phyloP scores from a whole-genome alignment of 2,888 invertebrate genomes.

The Drosophila yooni region DNA sequence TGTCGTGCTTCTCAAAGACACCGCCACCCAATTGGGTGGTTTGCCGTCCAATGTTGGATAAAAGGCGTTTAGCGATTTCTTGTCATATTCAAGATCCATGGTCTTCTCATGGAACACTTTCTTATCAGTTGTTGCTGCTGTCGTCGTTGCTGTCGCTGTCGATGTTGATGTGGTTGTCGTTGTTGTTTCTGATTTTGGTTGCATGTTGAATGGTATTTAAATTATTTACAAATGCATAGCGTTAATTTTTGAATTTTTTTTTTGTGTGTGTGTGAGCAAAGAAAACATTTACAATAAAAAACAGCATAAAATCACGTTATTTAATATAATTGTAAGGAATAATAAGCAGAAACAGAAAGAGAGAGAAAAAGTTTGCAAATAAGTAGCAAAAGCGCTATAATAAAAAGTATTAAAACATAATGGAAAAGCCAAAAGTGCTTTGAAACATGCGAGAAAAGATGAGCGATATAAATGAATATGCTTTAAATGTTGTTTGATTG shows the following conservation, averaged over 20 bases:
- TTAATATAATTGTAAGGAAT: constrained; percentile 16
- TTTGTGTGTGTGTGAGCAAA: constrained; percentile 39
- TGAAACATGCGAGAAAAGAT: constrained; percentile 46
- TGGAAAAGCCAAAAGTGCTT: constrained; percentile 38
- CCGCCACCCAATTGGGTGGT: constrained; percentile 70
- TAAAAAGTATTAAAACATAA: constrained; percentile 29
- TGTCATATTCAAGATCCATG: constrained; percentile 62
- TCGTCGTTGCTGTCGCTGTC: constrained; percentile 45
- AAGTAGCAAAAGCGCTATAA: constrained; percentile 51
- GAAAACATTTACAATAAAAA: constrained; percentile 54
- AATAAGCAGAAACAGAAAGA: constrained; percentile 16
- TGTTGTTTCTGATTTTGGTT: constrained; percentile 71
- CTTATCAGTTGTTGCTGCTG: constrained; percentile 32
- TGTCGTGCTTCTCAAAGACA: constrained; percentile 78
- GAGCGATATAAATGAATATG: constrained; percentile 42
- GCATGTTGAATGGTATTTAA: constrained; percentile 67
- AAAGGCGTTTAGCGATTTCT: constrained; percentile 77
- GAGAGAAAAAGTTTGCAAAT: constrained; percentile 37
- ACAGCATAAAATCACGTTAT: constrained; percentile 44
- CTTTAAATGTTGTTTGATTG: constrained; percentile 19
- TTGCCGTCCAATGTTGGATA: constrained; percentile 85
- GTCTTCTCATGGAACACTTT: constrained; percentile 40
- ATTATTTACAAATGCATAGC: constrained; percentile 82
- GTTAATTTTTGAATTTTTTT: constrained; percentile 54
- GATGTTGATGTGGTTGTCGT: constrained; percentile 53